phyloP scores from a whole-genome alignment of 2,797 vertebrate species.

The Centroberyx gerrardi region DNA sequence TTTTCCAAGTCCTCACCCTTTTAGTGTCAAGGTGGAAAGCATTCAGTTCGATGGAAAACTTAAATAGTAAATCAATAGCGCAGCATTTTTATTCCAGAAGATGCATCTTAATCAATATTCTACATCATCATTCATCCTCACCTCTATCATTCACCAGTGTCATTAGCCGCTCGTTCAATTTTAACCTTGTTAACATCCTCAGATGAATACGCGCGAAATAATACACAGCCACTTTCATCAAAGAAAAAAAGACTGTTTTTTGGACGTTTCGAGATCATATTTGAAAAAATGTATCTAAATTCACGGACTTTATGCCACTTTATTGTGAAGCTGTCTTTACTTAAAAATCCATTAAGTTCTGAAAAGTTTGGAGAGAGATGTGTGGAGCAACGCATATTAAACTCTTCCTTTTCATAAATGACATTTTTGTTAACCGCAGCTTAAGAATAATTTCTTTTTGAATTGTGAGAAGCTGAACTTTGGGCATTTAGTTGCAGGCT shows the following conservation, averaged over 20 bases:
- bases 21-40: conserved; percentile 71
- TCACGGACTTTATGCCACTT: conserved; percentile 25
- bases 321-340: conserved; percentile 49
- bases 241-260: conserved; percentile 11
- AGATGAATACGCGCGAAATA: conserved; percentile 38
- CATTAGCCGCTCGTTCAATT: conserved; percentile 43
- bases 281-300: conserved; percentile 51
- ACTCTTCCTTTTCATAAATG: conserved; percentile 71
- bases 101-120: conserved; percentile 71
- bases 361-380: conserved; percentile 58
- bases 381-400: conserved; percentile 69
- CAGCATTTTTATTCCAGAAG: conserved; percentile 68
- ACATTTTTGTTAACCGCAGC: conserved; percentile 76
- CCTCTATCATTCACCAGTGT: conserved; percentile 44
- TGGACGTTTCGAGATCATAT: conserved; percentile 44
- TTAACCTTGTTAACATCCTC: conserved; percentile 39
- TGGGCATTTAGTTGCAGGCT: conserved; percentile 59
- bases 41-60: conserved; percentile 65
- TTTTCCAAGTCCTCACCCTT: conserved; percentile 62
- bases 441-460: conserved; percentile 76
- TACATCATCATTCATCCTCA: conserved; percentile 60
- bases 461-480: conserved; percentile 68
- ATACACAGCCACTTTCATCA: conserved; percentile 26
- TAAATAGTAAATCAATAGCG: conserved; percentile 76
- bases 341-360: conserved; percentile 76